These are phyloP conservation scores for Aphidius gifuensis DNA, from an alignment of 1,140 invertebrate genomes.

Conservation along the genomic window DNA sequence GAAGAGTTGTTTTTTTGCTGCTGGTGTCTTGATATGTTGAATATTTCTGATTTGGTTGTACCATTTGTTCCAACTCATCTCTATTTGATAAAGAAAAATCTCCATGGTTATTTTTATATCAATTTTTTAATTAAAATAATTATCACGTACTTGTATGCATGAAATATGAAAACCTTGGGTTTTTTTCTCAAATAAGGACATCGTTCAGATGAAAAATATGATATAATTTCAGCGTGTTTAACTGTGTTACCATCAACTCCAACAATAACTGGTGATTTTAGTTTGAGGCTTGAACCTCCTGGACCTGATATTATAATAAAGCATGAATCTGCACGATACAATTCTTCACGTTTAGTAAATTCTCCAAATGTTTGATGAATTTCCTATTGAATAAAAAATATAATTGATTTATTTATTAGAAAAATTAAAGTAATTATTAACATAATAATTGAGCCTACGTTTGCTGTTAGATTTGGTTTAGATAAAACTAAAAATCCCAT, in stretches of 20 bases:
- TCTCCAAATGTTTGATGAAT: slow-evolving; percentile 43
- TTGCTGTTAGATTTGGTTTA: slow-evolving; percentile 46
- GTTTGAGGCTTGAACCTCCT: slow-evolving; percentile 39
- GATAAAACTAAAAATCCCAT: slow-evolving; percentile 57
- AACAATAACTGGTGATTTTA: slow-evolving; percentile 38
- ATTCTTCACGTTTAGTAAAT: slow-evolving; percentile 43
- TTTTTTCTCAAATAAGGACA: slow-evolving; percentile 62
- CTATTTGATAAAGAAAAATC: slow-evolving; percentile 21
- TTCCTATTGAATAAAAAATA: slow-evolving; percentile 34
- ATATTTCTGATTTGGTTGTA: neutral
- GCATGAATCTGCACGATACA: slow-evolving; percentile 54
- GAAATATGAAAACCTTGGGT: slow-evolving; percentile 79
- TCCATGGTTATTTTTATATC: slow-evolving; percentile 1
- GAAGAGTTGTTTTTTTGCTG: too few relatives aligned
- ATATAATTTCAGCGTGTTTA: slow-evolving; percentile 49
- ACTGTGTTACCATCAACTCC: slow-evolving; percentile 32
- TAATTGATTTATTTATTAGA: neutral
- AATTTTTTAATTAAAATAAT: neutral
- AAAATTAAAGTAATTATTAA: too few relatives aligned
- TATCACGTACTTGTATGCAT: slow-evolving; percentile 63
- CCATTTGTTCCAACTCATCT: slow-evolving; percentile 18
- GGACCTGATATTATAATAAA: slow-evolving; percentile 62
- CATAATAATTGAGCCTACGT: slow-evolving; percentile 29
- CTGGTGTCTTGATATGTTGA: too few relatives aligned
- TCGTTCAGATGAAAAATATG: slow-evolving; percentile 61